Evolutionary conservation across 2,113 vertebrate species (phyloP).

Genomic region (Anser brachyrhynchus): DNA sequence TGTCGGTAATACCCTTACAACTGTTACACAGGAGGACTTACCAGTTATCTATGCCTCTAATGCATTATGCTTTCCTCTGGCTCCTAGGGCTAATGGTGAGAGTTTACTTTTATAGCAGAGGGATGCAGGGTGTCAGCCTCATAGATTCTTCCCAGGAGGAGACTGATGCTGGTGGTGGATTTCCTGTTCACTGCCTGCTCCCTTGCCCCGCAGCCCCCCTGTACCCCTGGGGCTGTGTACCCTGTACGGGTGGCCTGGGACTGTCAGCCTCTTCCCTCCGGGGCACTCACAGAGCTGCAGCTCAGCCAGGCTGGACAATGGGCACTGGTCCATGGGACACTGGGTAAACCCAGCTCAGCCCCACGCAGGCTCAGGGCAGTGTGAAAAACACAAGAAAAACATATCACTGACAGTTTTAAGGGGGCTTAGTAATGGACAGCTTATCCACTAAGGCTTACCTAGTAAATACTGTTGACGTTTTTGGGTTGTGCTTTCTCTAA

Average conservation of each 20-base stretch:
- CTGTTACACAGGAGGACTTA: not conserved
- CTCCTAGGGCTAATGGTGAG: not conserved
- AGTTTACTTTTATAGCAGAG: not conserved
- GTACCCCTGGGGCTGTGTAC: accelerated
- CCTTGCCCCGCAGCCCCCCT: accelerated
- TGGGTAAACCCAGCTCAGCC: not conserved
- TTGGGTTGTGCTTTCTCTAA: not conserved
- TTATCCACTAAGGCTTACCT: not conserved
- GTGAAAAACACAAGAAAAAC: not conserved
- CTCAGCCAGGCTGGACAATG: not conserved
- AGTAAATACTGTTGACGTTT: not conserved
- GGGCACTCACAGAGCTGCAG: not conserved
- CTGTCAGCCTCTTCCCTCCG: accelerated
- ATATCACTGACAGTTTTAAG: not conserved
- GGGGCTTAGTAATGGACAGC: not conserved
- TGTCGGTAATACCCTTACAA: not conserved
- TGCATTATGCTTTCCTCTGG: accelerated
- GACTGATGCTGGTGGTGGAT: not conserved
- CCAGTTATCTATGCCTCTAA: not conserved
- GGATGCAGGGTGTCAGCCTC: not conserved
- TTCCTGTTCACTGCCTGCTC: not conserved
- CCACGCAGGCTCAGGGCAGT: too few relatives aligned
- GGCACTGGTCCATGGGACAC: accelerated
- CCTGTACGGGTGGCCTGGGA: accelerated
- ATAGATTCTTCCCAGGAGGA: not conserved